Evolutionary conservation across 2,797 vertebrate species (phyloP).

Genomic region (Microchirus variegatus): DNA sequence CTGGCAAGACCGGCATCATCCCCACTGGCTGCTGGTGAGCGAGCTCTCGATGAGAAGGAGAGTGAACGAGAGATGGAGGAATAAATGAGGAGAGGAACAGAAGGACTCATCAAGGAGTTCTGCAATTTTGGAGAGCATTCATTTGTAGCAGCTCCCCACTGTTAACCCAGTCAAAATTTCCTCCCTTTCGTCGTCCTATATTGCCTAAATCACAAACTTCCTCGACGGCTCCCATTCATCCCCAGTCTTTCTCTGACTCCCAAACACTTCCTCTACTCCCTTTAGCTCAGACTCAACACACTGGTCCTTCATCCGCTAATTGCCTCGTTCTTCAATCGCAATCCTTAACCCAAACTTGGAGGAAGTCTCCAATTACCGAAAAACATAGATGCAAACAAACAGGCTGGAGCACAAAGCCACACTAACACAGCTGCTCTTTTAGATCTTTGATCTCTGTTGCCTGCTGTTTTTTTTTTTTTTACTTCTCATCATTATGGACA

Average conservation of each 20-base stretch:
- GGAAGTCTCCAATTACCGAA: conserved; percentile 48
- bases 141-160: conserved; percentile 59
- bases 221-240: conserved; percentile 41
- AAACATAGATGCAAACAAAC: conserved; percentile 11
- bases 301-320: too few relatives aligned
- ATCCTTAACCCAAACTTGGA: conserved; percentile 11
- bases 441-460: background rate
- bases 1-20: conserved; percentile 68
- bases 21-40: conserved; percentile 59
- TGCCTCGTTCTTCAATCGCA: background rate
- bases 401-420: conserved; percentile 19
- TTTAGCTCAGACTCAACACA: too few relatives aligned
- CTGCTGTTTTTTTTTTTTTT: background rate
- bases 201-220: conserved; percentile 34
- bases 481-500: conserved; percentile 10
- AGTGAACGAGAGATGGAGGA: conserved; percentile 52
- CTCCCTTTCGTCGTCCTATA: conserved; percentile 16
- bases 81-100: conserved; percentile 58
- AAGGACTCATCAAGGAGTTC: conserved; percentile 70
- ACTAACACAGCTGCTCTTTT: background rate
- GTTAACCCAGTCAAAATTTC: conserved; percentile 32
- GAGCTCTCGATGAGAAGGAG: conserved; percentile 39
- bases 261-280: conserved; percentile 15
- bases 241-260: conserved; percentile 12
- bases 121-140: conserved; percentile 68